phyloP scores from a whole-genome alignment of 2,888 invertebrate species.

The Pediacus dermestoides region DNA sequence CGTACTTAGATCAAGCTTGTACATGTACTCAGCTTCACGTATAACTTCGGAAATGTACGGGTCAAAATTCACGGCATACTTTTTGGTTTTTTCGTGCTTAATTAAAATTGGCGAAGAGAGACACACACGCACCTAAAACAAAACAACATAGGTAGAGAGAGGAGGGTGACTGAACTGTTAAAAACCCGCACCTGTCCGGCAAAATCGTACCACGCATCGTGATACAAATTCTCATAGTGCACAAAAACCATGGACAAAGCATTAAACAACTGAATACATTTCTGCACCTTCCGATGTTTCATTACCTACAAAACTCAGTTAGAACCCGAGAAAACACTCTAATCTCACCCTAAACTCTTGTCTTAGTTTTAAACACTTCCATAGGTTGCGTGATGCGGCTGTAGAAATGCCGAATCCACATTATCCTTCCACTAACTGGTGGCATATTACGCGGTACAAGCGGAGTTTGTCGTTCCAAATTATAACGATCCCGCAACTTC shows the following conservation, averaged over 20 bases:
- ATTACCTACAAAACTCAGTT: conserved; percentile 49
- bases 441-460: conserved; percentile 72
- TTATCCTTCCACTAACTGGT: conserved; percentile 74
- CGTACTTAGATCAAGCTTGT: conserved; percentile 68
- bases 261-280: conserved; percentile 74
- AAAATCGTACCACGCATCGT: conserved; percentile 75
- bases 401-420: conserved; percentile 79
- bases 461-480: conserved; percentile 72
- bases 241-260: conserved; percentile 74
- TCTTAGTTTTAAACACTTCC: conserved; percentile 55
- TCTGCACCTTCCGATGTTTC: conserved; percentile 64
- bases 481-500: conserved; percentile 69
- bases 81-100: conserved; percentile 61
- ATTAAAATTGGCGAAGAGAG: conserved; percentile 69
- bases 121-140: conserved; percentile 57
- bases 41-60: conserved; percentile 68
- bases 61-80: conserved; percentile 71
- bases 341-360: conserved; percentile 37
- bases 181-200: conserved; percentile 63
- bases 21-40: conserved; percentile 77
- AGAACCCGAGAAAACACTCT: conserved; percentile 3
- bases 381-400: conserved; percentile 72
- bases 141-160: neutral
- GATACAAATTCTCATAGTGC: conserved; percentile 80
- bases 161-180: neutral